A percentile compares a stretch with the other conserved stretches of the same genome.
phyloP scores from a whole-genome alignment of 2,113 vertebrate genomes.

The Salvator merianae region DNA sequence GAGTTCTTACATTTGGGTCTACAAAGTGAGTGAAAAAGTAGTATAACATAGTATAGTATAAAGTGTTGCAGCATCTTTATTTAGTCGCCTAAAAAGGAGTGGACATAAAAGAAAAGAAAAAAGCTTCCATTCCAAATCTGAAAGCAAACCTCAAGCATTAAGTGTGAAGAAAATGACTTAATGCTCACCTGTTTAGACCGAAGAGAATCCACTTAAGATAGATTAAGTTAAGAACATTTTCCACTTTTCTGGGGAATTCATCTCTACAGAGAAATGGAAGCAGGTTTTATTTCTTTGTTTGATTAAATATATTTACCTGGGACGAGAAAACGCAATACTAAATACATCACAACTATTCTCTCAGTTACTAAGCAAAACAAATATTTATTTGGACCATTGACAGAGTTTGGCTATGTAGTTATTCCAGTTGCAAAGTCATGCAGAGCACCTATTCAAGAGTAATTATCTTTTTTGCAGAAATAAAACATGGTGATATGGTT shows the following conservation, averaged over 20 bases:
- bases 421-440: background rate
- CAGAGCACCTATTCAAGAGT: background rate
- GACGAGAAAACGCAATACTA: background rate
- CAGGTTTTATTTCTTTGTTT: constrained; percentile 2
- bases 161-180: constrained; percentile 26
- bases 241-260: constrained; percentile 16
- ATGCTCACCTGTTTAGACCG: constrained; percentile 23
- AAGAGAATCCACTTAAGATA: constrained; percentile 32
- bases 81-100: background rate
- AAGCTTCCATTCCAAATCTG: background rate
- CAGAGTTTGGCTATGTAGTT: background rate
- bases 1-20: background rate
- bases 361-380: background rate
- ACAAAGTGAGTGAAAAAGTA: background rate
- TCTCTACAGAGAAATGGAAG: constrained; percentile 20
- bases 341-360: background rate
- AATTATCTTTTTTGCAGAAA: background rate
- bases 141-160: constrained; percentile 26
- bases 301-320: constrained; percentile 10
- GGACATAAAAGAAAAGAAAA: background rate
- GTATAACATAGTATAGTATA: background rate
- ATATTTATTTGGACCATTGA: background rate
- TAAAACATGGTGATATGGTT: no score
- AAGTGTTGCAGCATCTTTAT: background rate
- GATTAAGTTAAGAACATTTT: constrained; percentile 41